Conservation (phyloP, 1,140 invertebrate genomes). For the Drosophila bocki region DNA sequence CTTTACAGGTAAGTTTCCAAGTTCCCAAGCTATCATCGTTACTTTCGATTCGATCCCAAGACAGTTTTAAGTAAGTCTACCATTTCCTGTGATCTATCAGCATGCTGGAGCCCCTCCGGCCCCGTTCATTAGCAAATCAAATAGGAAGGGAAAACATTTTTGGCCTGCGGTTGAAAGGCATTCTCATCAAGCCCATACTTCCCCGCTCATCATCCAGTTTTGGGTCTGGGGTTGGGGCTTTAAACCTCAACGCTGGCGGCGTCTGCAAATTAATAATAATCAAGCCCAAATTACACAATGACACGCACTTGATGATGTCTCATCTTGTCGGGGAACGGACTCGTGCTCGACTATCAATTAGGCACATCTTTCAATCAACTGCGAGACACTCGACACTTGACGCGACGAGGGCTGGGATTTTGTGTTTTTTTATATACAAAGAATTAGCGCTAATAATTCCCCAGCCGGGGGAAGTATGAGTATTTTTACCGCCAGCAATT, state of each 20-base stretch:
- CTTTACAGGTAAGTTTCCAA: conserved; percentile 66
- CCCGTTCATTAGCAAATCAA: conserved; percentile 71
- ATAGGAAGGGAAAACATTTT: conserved; percentile 61
- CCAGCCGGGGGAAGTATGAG: conserved; percentile 13
- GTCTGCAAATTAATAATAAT: conserved; percentile 83
- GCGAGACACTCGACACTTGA: conserved; percentile 26
- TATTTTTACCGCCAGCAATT: conserved; percentile 72
- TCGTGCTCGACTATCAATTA: conserved; percentile 80
- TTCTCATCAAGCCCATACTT: conserved; percentile 43
- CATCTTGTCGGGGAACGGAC: conserved; percentile 23
- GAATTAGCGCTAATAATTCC: conserved; percentile 82
- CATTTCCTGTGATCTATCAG: conserved; percentile 69
- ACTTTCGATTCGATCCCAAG: conserved; percentile 3
- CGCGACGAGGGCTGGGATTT: conserved; percentile 43
- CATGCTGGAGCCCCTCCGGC: conserved; percentile 1
- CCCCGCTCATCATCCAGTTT: conserved; percentile 31
- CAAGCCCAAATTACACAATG: conserved; percentile 80
- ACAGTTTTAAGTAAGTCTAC: conserved; percentile 55
- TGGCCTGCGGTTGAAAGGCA: conserved; percentile 47
- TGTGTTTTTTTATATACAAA: conserved; percentile 48
- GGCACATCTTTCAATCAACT: conserved; percentile 81
- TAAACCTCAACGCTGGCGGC: conserved; percentile 50
- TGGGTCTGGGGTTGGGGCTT: conserved; percentile 4
- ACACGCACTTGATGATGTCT: conserved; percentile 76
- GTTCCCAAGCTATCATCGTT: conserved; percentile 2